Conservation (phyloP, 2,797 vertebrate genomes). For the Lycodopsis pacificus region DNA sequence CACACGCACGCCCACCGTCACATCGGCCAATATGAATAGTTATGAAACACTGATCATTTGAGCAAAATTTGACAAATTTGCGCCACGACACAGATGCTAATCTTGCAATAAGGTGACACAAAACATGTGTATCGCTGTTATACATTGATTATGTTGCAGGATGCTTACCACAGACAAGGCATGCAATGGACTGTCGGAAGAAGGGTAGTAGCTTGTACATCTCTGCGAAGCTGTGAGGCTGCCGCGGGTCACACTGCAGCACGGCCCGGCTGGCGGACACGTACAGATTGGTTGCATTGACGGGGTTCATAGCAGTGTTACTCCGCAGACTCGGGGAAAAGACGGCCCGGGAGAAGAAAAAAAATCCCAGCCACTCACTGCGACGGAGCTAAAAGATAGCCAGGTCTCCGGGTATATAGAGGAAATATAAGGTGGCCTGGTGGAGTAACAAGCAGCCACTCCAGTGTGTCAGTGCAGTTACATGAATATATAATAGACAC, state of each 20-base stretch:
- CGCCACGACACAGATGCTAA: background rate
- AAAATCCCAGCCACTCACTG: conserved; percentile 46
- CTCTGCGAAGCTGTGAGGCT: conserved; percentile 90
- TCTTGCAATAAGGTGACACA: background rate
- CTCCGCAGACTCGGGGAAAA: conserved; percentile 71
- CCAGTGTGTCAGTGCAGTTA: conserved; percentile 41
- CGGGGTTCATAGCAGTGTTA: conserved; percentile 93
- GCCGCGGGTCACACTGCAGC: conserved; percentile 94
- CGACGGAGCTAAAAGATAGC: conserved; percentile 33
- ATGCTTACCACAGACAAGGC: conserved; percentile 91
- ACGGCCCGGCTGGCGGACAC: conserved; percentile 96
- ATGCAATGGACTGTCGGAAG: conserved; percentile 95
- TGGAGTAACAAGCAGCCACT: conserved; percentile 43
- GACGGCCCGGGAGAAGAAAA: conserved; percentile 65
- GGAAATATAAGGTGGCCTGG: conserved; percentile 16
- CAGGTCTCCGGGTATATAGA: conserved; percentile 30
- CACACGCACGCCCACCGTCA: conserved; percentile 51
- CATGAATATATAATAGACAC: conserved; percentile 55
- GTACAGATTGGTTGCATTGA: conserved; percentile 94
- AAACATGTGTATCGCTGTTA: background rate
- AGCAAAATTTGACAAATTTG: no score
- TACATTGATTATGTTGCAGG: background rate
- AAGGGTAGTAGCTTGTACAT: conserved; percentile 94
- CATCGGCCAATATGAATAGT: conserved; percentile 34
- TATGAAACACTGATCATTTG: background rate